Percentiles rank a stretch among this genome's conserved stretches.
Conservation (phyloP, 2,113 vertebrate species). For the Myotis yumanensis region DNA sequence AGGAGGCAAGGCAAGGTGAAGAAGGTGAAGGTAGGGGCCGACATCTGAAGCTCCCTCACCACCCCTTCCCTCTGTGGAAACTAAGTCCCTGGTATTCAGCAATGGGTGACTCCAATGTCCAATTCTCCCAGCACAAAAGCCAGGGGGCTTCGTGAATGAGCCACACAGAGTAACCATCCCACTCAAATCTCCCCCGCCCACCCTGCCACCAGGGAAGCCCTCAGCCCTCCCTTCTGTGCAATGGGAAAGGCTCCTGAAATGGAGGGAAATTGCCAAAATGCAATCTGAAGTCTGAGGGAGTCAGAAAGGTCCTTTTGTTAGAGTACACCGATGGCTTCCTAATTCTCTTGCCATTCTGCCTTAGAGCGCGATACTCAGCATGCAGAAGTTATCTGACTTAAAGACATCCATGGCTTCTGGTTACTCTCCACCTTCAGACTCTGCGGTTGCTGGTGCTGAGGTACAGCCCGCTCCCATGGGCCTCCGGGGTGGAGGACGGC, state of each 20-base stretch:
- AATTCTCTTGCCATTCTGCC: background rate
- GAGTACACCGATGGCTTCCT: background rate
- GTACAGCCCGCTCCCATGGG: background rate
- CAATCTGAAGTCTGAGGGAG: background rate
- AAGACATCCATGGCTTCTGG: background rate
- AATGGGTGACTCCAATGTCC: background rate
- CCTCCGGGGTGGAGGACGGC: background rate
- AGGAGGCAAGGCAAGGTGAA: background rate
- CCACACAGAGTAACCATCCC: background rate
- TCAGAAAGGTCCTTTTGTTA: background rate
- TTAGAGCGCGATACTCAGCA: background rate
- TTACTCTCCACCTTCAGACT: background rate
- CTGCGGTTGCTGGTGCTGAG: background rate
- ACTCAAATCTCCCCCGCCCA: background rate
- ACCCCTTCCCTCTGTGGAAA: conserved; percentile 21
- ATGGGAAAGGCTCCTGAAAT: background rate
- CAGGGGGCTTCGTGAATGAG: background rate
- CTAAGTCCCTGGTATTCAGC: background rate
- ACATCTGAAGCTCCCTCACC: background rate
- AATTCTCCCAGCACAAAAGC: background rate
- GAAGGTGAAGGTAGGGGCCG: fast-evolving
- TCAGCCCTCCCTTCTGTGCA: background rate
- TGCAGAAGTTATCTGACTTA: background rate
- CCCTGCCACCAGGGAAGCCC: background rate
- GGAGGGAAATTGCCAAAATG: background rate